phyloP scores from a whole-genome alignment of 2,113 vertebrate genomes.

The Tyto alba region DNA sequence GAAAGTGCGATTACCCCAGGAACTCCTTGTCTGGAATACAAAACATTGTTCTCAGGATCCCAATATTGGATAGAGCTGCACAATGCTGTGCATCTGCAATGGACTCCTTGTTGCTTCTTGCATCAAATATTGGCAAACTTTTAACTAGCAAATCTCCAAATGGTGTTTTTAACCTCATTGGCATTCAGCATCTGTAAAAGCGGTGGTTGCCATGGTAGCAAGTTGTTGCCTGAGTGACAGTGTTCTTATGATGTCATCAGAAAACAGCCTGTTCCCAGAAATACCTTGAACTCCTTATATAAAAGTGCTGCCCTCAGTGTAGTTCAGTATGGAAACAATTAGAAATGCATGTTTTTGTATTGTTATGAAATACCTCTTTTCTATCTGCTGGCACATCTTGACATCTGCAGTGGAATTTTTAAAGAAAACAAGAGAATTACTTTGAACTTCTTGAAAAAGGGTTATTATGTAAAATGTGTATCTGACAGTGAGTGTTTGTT shows the following conservation, averaged over 20 bases:
- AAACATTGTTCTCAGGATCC: background rate
- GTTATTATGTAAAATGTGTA: slow-evolving; percentile 46
- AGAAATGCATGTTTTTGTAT: slow-evolving; percentile 11
- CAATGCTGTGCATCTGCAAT: background rate
- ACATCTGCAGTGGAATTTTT: slow-evolving; percentile 3
- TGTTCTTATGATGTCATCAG: slow-evolving; percentile 56
- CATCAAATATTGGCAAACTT: slow-evolving; percentile 23
- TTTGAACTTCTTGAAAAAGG: slow-evolving; percentile 39
- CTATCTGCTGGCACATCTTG: background rate
- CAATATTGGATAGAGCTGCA: background rate
- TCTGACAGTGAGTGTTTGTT: background rate
- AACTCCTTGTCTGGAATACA: background rate
- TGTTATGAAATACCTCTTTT: slow-evolving; percentile 21
- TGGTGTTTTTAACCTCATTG: slow-evolving; percentile 35
- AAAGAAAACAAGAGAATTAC: slow-evolving; percentile 28
- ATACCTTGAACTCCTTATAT: slow-evolving; percentile 57
- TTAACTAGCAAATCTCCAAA: slow-evolving; percentile 35
- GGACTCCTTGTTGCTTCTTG: background rate
- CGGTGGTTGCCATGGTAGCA: slow-evolving; percentile 57
- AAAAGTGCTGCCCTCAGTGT: slow-evolving; percentile 12
- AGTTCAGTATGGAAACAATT: slow-evolving; percentile 36
- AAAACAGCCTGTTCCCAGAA: slow-evolving; percentile 43
- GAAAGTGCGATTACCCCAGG: background rate
- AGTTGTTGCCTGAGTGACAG: slow-evolving; percentile 57
- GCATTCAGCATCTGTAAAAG: slow-evolving; percentile 35